Evolutionary conservation across 2,797 vertebrate genomes (phyloP).

Genomic region (Lutjanus campechanus): DNA sequence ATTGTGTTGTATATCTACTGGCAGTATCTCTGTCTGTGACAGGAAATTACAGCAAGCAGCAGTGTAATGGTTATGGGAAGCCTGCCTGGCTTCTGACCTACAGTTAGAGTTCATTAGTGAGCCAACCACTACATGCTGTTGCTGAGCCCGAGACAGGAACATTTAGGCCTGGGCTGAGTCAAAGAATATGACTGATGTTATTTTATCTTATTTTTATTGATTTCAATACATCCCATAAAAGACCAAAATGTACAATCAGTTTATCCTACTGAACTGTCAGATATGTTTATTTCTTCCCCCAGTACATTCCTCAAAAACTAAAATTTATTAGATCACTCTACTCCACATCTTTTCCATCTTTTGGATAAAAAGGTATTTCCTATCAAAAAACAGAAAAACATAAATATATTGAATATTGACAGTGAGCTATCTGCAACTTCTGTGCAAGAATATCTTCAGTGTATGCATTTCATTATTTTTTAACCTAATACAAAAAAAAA

Average conservation of each 20-base stretch:
- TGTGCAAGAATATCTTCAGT: background rate
- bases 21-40: slow-evolving; percentile 2
- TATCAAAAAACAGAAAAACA: background rate
- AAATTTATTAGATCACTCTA: too few species aligned
- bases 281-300: too few species aligned
- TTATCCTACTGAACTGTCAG: background rate
- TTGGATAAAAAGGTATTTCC: too few species aligned
- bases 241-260: too few species aligned
- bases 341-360: too few species aligned
- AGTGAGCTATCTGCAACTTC: background rate
- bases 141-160: background rate
- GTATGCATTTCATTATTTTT: background rate
- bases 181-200: background rate
- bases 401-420: slow-evolving; percentile 1
- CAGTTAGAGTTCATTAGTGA: slow-evolving; percentile 9
- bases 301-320: too few species aligned
- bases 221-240: background rate
- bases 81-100: slow-evolving; percentile 7
- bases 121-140: background rate
- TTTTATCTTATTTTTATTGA: background rate
- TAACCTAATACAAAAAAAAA: background rate
- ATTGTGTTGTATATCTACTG: background rate
- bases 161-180: background rate
- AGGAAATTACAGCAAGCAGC: slow-evolving; percentile 30
- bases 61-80: slow-evolving; percentile 18